Evolutionary conservation across 2,797 vertebrate genomes (phyloP), one percentile per base, ranked within the genome.

Genomic region (Manis javanica): DNA sequence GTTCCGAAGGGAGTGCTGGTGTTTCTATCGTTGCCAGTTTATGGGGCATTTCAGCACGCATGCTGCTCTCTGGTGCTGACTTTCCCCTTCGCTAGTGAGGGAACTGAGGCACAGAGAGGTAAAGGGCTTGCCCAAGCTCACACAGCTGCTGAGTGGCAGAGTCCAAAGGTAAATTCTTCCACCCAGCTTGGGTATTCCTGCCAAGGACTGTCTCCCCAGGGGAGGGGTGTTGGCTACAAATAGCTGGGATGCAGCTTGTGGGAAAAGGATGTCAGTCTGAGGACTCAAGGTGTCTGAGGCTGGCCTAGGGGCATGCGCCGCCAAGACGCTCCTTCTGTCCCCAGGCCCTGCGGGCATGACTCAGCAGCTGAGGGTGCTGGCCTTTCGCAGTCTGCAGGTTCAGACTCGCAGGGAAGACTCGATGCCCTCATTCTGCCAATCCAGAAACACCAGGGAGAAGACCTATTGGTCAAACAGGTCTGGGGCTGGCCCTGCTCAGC

Each of bases 181-280:
- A 0, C 37, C 24, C 26, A 9, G 63, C 3, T 15, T 15, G 10
- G 51, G 23, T 15, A 2, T 19, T 14, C 26, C 14, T 6, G 31
- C 53, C 0, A 2, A 11, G 18, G 46, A 39, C 46, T 0, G 8
- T 2, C n/a, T 46, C 12, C 71, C 64, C 78, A 29, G 2, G 10
- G 11, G 42, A 55, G 18, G 34, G 0, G 2, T 0, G 18, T 13
- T 9, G 5, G 34, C 39, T 23, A 9, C 15, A 3, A 2, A 46
- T 2, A 11, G 5, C 3, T 23, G 37, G 31, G 10, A 63, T 0
- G 2, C 15, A 61, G 34, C 46, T 12, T 16, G 16, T 24, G 53
- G 37, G 5, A 4, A 39, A 16, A 37, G 26, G 55, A 5, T 8
- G 0, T 3, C 11, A 5, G n/a, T 7, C 74, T 10, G 82, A 74